Evolutionary conservation across 2,797 vertebrate genomes (phyloP), one percentile per base, ranked within the genome.

Genomic region (Haliaeetus vocifer): DNA sequence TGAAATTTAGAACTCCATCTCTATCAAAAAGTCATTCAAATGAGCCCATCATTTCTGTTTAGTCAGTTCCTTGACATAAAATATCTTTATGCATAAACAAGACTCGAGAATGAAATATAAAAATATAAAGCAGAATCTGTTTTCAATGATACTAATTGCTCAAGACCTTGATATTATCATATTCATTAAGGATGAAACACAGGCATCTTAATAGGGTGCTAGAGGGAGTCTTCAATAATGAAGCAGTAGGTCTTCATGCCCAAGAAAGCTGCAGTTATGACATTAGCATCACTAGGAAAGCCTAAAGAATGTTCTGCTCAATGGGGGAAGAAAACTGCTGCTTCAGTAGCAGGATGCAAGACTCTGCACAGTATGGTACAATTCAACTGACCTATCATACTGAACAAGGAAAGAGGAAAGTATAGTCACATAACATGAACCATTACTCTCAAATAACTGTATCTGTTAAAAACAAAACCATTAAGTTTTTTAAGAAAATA

Each of bases 271-370:
- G 91, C 87, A 85, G 82, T 79, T 95, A 93, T 89, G 91, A 96
- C 92, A 97, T 77, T 61, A 28, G 9, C 83, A 89, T 97, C 96
- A 97, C 97, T 96, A 97, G 52, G 79, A 95, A 91, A 96, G 80
- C 66, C 92, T 94, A 61, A 94, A 94, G 96, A 97, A 95, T 29
- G 87, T 80, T 96, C 75, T 62, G 63, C 94, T 94, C 97, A 68
- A 88, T 25, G 7, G 87, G 91, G 92, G 86, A 96, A 87, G 72
- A 96, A 91, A 68, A 65, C 88, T 70, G 55, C 87, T 82, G 92
- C 94, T 94, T 90, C 70, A 89, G 73, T 84, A 95, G 94, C 93
- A 85, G 90, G 77, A 94, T 53, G 52, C 47, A 4, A 75, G 92
- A 72, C 90, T 80, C 33, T 53, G 89, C 95, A 90, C 92, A 17